These are phyloP conservation scores for Physella acuta DNA, from an alignment of 1,140 invertebrate genomes.

Conservation along the genomic window DNA sequence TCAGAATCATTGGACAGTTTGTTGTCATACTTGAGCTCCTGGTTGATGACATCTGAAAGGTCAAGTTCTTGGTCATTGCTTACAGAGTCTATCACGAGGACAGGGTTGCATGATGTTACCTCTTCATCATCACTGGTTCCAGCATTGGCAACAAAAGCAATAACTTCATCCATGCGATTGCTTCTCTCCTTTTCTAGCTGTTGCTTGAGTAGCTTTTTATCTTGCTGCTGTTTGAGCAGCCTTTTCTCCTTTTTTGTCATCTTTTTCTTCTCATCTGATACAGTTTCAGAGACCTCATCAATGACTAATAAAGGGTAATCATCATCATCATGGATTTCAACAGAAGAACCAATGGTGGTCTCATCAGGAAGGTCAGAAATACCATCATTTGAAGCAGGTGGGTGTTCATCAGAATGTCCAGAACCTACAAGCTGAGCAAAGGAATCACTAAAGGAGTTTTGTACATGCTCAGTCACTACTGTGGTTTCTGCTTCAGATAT, in stretches of 20 bases:
- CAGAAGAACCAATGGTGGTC: constrained; percentile 20
- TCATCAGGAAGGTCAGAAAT: background rate
- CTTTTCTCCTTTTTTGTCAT: constrained; percentile 29
- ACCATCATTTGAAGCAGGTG: background rate
- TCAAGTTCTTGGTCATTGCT: constrained; percentile 18
- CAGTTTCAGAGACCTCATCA: constrained; percentile 15
- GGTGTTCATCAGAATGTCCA: constrained; percentile 1
- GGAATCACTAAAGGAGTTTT: background rate
- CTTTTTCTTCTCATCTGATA: constrained; percentile 11
- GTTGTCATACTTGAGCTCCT: constrained; percentile 17
- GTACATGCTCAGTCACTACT: constrained; percentile 10
- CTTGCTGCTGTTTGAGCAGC: constrained; percentile 14
- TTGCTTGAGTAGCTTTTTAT: constrained; percentile 23
- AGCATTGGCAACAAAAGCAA: constrained; percentile 12
- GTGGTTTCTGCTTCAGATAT: constrained; percentile 28
- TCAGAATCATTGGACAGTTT: constrained; percentile 9
- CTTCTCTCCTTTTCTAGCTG: constrained; percentile 13
- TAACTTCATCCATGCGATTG: constrained; percentile 22
- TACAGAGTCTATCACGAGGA: constrained; percentile 1
- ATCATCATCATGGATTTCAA: constrained; percentile 25
- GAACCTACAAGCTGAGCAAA: background rate
- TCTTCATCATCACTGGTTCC: constrained; percentile 7
- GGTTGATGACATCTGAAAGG: constrained; percentile 15
- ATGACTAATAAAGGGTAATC: constrained; percentile 18
- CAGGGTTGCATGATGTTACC: background rate